phyloP scores from a whole-genome alignment of 2,113 vertebrate genomes.

The Capricornis sumatraensis region DNA sequence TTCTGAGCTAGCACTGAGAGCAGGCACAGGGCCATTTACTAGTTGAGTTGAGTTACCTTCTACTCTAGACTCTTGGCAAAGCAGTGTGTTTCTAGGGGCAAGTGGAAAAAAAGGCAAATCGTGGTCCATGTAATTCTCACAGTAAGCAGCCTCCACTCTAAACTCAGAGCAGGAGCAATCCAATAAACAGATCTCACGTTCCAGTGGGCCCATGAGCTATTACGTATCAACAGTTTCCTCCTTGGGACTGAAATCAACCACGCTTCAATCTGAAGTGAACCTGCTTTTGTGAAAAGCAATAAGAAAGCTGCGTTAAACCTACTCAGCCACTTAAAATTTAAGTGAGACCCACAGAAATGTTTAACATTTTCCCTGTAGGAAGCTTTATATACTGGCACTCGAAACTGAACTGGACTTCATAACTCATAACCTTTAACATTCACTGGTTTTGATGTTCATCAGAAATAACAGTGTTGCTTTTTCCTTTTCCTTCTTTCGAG shows the following conservation, averaged over 20 bases:
- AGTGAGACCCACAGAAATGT: background rate
- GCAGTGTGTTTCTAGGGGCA: background rate
- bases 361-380: background rate
- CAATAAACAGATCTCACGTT: background rate
- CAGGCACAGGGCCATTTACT: background rate
- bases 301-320: slow-evolving; percentile 29
- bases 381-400: background rate
- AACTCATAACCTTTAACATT: background rate
- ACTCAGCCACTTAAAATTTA: slow-evolving; percentile 17
- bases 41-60: background rate
- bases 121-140: background rate
- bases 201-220: background rate
- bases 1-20: background rate
- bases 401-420: background rate
- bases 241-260: background rate
- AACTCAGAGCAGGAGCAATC: background rate
- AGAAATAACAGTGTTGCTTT: background rate
- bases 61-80: background rate
- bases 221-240: background rate
- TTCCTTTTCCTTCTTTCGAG: background rate
- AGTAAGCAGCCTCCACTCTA: background rate
- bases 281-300: background rate
- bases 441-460: background rate
- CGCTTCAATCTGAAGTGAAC: background rate
- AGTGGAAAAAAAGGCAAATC: background rate